Evolutionary conservation across 2,113 vertebrate genomes (phyloP).

Genomic region (Phycodurus eques): DNA sequence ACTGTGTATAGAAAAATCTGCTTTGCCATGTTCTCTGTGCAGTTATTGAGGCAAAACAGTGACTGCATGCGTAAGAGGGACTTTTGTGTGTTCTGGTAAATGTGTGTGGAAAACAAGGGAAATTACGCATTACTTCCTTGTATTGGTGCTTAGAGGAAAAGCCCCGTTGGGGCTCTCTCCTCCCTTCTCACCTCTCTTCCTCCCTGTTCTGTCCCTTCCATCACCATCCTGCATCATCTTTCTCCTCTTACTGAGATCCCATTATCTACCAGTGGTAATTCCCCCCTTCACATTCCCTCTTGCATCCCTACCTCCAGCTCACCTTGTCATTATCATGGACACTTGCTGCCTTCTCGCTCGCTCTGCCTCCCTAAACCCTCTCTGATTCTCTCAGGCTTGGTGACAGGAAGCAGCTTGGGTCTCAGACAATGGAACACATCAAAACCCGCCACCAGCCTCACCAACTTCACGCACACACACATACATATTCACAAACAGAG

Average conservation of each 20-base stretch:
- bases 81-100: slow-evolving; percentile 19
- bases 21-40: neutral
- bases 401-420: slow-evolving; percentile 78
- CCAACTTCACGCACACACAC: slow-evolving; percentile 56
- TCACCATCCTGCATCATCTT: slow-evolving; percentile 43
- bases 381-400: slow-evolving; percentile 53
- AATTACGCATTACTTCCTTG: slow-evolving; percentile 75
- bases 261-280: slow-evolving; percentile 7
- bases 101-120: slow-evolving; percentile 57
- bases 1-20: too few relatives aligned
- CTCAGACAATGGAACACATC: slow-evolving; percentile 79
- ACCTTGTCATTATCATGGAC: slow-evolving; percentile 4
- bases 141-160: slow-evolving; percentile 74
- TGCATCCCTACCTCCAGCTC: slow-evolving; percentile 25
- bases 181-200: slow-evolving; percentile 64
- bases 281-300: slow-evolving; percentile 14
- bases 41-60: neutral
- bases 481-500: slow-evolving; percentile 57
- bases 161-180: slow-evolving; percentile 69
- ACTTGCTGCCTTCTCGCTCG: neutral
- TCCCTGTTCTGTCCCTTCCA: slow-evolving; percentile 51
- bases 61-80: neutral
- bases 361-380: neutral
- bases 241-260: slow-evolving; percentile 9
- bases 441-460: slow-evolving; percentile 74